Conservation (phyloP, 2,113 vertebrate genomes). For the Pavo muticus region DNA sequence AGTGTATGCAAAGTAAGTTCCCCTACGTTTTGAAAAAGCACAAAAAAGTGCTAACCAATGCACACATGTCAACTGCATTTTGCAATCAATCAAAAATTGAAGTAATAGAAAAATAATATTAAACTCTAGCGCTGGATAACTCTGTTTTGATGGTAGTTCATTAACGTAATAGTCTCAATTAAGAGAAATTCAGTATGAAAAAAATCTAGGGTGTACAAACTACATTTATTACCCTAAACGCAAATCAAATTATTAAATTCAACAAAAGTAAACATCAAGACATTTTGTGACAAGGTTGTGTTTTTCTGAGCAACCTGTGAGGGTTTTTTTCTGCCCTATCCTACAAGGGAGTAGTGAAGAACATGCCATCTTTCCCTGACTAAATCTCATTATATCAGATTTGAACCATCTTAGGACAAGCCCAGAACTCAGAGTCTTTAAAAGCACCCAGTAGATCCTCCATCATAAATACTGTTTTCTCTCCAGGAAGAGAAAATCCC, state of each 20-base stretch:
- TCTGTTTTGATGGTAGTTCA: background rate
- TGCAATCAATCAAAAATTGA: background rate
- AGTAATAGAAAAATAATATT: background rate
- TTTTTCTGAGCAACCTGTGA: background rate
- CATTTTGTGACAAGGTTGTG: background rate
- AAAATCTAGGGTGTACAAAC: background rate
- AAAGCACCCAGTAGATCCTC: background rate
- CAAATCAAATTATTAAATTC: background rate
- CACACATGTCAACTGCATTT: background rate
- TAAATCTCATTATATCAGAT: background rate
- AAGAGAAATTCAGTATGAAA: background rate
- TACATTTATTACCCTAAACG: background rate
- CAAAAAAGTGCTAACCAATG: background rate
- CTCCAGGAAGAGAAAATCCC: background rate
- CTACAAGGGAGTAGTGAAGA: background rate
- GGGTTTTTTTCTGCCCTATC: background rate
- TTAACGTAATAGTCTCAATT: background rate
- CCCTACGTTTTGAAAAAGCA: background rate
- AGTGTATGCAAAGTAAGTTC: background rate
- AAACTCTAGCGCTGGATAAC: background rate
- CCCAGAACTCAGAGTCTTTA: slow-evolving; percentile 10
- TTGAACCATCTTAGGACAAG: slow-evolving; percentile 16
- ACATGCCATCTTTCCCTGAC: background rate
- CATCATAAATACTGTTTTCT: background rate
- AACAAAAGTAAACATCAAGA: background rate